These are phyloP conservation scores for Erebia epiphron DNA, from an alignment of 2,888 invertebrate genomes.

Conservation along the genomic window DNA sequence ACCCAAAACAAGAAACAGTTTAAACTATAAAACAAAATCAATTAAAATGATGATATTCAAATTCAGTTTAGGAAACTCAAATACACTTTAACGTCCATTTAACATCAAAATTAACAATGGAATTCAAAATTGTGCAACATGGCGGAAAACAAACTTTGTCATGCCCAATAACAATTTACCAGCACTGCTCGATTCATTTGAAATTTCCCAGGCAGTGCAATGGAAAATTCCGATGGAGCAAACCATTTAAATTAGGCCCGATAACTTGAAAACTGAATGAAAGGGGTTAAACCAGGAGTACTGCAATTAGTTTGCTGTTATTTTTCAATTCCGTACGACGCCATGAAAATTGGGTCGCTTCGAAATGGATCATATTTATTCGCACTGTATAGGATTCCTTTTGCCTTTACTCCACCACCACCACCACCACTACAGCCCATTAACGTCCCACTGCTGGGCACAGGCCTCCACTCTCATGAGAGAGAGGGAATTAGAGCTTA, in stretches of 20 bases:
- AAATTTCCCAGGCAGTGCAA: conserved; percentile 62
- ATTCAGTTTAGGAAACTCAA: conserved; percentile 15
- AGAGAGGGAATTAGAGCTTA: too few relatives aligned
- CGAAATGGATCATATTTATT: conserved; percentile 53
- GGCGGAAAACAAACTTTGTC: conserved; percentile 36
- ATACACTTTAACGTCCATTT: not conserved
- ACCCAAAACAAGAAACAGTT: not conserved
- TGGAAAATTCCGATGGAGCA: conserved; percentile 68
- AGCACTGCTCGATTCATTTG: conserved; percentile 51
- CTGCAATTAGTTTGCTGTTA: conserved; percentile 81
- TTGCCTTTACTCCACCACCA: conserved; percentile 2
- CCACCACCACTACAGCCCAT: too few relatives aligned
- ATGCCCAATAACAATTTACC: conserved; percentile 46
- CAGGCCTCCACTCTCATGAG: too few relatives aligned
- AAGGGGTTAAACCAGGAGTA: conserved; percentile 77
- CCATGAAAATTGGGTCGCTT: conserved; percentile 65
- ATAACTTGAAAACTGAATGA: conserved; percentile 77
- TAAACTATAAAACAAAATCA: not conserved
- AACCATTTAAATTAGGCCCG: conserved; percentile 79
- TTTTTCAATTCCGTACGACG: conserved; percentile 72
- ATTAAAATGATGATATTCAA: not conserved
- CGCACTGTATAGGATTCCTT: conserved; percentile 37
- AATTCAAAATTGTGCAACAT: conserved; percentile 24
- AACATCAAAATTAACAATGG: conserved; percentile 17
- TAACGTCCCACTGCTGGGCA: too few relatives aligned